These are phyloP conservation scores for Pygoscelis adeliae DNA, from an alignment of 2,113 vertebrate genomes.

Conservation along the genomic window DNA sequence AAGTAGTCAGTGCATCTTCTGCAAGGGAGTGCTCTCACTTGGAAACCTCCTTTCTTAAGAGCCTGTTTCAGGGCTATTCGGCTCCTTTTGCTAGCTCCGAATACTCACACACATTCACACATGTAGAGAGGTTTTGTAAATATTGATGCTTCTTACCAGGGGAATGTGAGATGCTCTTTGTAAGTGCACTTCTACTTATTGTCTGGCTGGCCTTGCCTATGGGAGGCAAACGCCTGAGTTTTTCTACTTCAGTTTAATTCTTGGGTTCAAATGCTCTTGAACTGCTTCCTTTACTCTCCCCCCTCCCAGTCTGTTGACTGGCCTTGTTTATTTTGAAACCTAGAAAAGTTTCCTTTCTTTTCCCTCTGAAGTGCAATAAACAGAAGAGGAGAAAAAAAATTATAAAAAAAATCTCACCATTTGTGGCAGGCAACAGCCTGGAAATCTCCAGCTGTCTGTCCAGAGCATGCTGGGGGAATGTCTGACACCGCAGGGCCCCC, in stretches of 20 bases:
- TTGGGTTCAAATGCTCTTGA: slow-evolving; percentile 35
- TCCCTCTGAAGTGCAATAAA: slow-evolving; percentile 18
- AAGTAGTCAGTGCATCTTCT: neutral
- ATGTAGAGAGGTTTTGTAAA: neutral
- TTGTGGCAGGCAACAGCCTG: slow-evolving; percentile 13
- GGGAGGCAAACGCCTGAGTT: neutral
- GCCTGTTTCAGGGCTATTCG: neutral
- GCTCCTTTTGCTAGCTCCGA: neutral
- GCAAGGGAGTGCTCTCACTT: neutral
- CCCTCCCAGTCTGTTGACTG: neutral
- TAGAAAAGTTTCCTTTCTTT: slow-evolving; percentile 39
- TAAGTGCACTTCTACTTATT: slow-evolving; percentile 3
- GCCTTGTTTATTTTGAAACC: slow-evolving; percentile 54
- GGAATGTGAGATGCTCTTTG: neutral
- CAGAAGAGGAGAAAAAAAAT: neutral
- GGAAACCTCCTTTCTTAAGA: neutral
- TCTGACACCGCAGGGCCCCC: neutral
- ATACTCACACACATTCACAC: neutral
- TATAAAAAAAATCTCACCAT: neutral
- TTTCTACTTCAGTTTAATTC: neutral
- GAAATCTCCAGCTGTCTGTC: slow-evolving; percentile 52
- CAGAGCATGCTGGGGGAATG: neutral
- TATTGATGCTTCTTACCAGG: slow-evolving; percentile 12
- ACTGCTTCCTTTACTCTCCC: neutral
- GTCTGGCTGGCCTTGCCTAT: neutral